Evolutionary conservation across 2,113 vertebrate genomes (phyloP).

Genomic region (Falcunculus frontatus): DNA sequence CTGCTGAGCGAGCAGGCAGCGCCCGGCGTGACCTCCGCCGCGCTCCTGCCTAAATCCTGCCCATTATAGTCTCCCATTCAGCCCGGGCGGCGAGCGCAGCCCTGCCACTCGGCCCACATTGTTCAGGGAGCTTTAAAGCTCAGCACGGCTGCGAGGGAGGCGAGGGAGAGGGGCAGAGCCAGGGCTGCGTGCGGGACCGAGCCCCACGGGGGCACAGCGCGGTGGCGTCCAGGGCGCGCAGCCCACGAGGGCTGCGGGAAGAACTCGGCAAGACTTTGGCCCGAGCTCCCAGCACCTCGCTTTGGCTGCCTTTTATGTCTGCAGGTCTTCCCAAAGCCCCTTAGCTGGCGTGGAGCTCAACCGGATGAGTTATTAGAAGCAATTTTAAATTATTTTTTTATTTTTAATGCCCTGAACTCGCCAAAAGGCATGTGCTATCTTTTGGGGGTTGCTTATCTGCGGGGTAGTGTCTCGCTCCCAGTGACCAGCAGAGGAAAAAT

Average conservation of each 20-base stretch:
- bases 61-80: constrained; percentile 61
- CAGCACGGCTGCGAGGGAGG: constrained; percentile 51
- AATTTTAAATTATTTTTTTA: not conserved
- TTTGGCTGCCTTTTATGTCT: not conserved
- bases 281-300: not conserved
- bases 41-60: constrained; percentile 65
- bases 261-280: not conserved
- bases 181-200: not conserved
- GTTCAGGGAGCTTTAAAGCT: constrained; percentile 73
- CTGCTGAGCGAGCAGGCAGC: constrained; percentile 61
- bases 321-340: not conserved
- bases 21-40: constrained; percentile 52
- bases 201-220: not conserved
- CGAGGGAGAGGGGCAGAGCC: constrained; percentile 66
- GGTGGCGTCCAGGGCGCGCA: not conserved
- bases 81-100: constrained; percentile 42
- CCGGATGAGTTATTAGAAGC: not conserved
- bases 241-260: not conserved
- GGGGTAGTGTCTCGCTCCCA: not conserved
- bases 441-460: not conserved
- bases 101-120: constrained; percentile 58
- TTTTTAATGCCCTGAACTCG: not conserved
- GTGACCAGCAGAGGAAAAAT: constrained; percentile 39
- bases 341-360: not conserved
- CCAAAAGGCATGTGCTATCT: not conserved